Conservation (phyloP, 2,888 invertebrate species). For the Danaus chrysippus region DNA sequence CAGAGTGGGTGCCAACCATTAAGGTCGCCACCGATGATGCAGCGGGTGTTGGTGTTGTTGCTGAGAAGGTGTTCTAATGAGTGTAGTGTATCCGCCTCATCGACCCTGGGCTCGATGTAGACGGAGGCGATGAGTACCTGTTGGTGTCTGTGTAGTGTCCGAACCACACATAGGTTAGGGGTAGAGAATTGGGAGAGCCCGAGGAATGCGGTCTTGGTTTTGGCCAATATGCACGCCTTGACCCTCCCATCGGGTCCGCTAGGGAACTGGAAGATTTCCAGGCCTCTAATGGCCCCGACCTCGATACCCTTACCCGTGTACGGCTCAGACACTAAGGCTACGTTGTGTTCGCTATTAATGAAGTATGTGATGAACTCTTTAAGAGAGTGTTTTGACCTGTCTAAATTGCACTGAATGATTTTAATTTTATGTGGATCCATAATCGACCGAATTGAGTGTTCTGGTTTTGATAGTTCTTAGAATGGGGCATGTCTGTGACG, state of each 20-base stretch:
- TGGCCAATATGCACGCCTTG: slow-evolving; percentile 12
- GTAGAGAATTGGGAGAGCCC: slow-evolving; percentile 19
- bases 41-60: background rate
- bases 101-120: slow-evolving; percentile 22
- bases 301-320: no score
- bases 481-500: background rate
- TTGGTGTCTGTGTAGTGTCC: background rate
- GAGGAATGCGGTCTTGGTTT: background rate
- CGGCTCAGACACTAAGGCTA: slow-evolving; percentile 5
- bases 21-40: slow-evolving; percentile 24
- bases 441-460: background rate
- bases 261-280: slow-evolving; percentile 19
- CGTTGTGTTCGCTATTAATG: no score
- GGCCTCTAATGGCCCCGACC: slow-evolving; percentile 25
- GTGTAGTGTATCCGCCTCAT: slow-evolving; percentile 13
- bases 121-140: slow-evolving; percentile 18
- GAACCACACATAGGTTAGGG: slow-evolving; percentile 17
- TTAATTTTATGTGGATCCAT: background rate
- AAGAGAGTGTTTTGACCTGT: no score
- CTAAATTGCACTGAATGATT: background rate
- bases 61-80: slow-evolving; percentile 13
- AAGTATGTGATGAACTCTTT: no score
- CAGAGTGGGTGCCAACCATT: slow-evolving; percentile 30
- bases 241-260: background rate
- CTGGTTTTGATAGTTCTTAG: background rate